Evolutionary conservation across 2,113 vertebrate genomes (phyloP).

Genomic region (Indicator maculatus): DNA sequence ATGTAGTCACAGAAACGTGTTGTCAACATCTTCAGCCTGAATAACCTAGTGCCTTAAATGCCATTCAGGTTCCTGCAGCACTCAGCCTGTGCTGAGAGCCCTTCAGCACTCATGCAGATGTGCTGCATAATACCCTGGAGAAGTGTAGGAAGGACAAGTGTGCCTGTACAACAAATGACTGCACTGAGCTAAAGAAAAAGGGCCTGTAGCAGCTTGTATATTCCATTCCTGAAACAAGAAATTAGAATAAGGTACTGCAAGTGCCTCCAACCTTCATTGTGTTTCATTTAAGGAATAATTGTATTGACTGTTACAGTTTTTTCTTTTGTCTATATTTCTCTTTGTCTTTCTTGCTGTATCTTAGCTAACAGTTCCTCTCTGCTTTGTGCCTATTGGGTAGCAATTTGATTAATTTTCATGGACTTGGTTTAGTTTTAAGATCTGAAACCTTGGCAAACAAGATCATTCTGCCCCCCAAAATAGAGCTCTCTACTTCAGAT

Average conservation of each 20-base stretch:
- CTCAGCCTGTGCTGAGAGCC: not conserved
- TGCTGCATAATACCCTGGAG: not conserved
- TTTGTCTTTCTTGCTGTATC: not conserved
- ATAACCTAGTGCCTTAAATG: not conserved
- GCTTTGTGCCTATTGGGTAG: not conserved
- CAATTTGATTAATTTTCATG: not conserved
- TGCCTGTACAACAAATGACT: not conserved
- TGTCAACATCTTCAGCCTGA: not conserved
- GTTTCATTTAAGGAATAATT: not conserved
- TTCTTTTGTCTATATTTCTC: not conserved
- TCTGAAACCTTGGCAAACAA: not conserved
- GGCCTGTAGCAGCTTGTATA: not conserved
- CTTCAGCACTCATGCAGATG: not conserved
- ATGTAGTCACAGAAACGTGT: accelerated
- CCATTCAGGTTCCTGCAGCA: not conserved
- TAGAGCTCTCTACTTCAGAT: not conserved
- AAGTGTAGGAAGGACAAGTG: not conserved
- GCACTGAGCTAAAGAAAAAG: not conserved
- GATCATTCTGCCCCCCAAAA: not conserved
- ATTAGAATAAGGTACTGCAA: not conserved
- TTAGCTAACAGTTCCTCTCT: not conserved
- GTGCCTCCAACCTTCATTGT: not conserved
- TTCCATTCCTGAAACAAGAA: not conserved
- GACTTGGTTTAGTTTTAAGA: not conserved
- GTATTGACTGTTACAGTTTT: not conserved